Evolutionary conservation across 2,113 vertebrate genomes (phyloP), one percentile per base, ranked within the genome.

Genomic region (Xenopus laevis): DNA sequence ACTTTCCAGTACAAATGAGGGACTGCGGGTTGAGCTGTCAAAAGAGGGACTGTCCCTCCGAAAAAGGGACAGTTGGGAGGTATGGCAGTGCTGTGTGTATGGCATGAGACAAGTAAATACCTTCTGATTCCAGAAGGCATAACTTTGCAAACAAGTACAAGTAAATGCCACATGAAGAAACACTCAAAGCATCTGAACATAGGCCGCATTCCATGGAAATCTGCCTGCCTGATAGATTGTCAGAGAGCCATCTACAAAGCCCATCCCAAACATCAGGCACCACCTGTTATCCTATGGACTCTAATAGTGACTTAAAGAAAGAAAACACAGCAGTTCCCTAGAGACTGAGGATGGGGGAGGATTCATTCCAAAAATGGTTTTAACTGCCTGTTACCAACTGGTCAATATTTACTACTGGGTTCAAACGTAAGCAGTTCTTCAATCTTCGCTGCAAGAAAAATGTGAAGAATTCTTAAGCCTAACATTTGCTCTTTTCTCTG

Each of bases 141-240:
- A n/a, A n/a, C n/a, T n/a, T n/a, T n/a, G 23, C 10, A 30, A 71
- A 67, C 21, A 57, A 75, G 79, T 68, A 45, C 68, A 74, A 40
- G 17, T 63, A 77, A 66, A 64, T 74, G 78, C 81, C 82, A 86
- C 78, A 81, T 75, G n/a, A 67, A 80, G 79, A 68, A 82, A 20
- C 78, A 75, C 33, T 77, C 44, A 65, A 81, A 81, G 74, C 65
- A 84, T 79, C 68, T 63, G 67, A 76, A 81, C 61, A 68, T 78
- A 71, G 21, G 74, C 80, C 70, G 79, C 76, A 80, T 79, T 33
- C 60, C 79, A 50, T 58, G 4, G 82, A 80, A 20, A 78, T 81
- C 74, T 69, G 50, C 33, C 78, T 69, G 74, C 62, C 1, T 79
- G 68, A 80, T 83, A 21, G 78, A 77, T 72, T 81, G 81, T 68